phyloP scores from a whole-genome alignment of 2,113 vertebrate species.

The Eidolon helvum region DNA sequence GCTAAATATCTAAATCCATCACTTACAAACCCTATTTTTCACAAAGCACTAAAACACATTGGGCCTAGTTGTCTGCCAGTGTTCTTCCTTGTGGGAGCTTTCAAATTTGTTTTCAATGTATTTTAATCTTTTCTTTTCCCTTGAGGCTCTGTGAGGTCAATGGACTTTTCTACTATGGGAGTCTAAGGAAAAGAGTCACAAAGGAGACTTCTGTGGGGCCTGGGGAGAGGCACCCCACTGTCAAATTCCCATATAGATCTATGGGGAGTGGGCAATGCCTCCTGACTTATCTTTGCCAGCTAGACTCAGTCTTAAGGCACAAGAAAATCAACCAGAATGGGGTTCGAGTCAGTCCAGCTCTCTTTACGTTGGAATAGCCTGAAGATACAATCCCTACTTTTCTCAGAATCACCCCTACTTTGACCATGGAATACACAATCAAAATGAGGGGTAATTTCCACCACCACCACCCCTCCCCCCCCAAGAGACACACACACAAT shows the following conservation, averaged over 20 bases:
- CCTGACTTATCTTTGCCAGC: not conserved
- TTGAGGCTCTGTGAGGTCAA: not conserved
- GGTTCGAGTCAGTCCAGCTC: not conserved
- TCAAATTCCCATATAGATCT: not conserved
- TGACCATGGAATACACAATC: not conserved
- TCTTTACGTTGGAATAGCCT: not conserved
- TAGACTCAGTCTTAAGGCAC: not conserved
- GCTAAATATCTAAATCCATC: not conserved
- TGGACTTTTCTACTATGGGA: not conserved
- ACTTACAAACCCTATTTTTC: not conserved
- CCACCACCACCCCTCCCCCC: too few species aligned
- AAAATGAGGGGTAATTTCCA: not conserved
- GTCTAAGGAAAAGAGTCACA: not conserved
- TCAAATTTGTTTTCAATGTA: not conserved
- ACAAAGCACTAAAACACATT: not conserved
- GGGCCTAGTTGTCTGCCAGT: not conserved
- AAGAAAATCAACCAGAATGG: not conserved
- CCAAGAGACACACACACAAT: too few species aligned
- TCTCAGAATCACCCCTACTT: not conserved
- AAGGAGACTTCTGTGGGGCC: not conserved
- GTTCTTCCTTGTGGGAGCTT: not conserved
- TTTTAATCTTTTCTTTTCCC: not conserved
- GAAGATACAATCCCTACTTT: not conserved
- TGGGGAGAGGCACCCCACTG: not conserved
- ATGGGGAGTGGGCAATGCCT: rapidly evolving